Base-by-base conservation (phyloP, 2,888 invertebrate genomes). In the Phorcus lineatus region DNA sequence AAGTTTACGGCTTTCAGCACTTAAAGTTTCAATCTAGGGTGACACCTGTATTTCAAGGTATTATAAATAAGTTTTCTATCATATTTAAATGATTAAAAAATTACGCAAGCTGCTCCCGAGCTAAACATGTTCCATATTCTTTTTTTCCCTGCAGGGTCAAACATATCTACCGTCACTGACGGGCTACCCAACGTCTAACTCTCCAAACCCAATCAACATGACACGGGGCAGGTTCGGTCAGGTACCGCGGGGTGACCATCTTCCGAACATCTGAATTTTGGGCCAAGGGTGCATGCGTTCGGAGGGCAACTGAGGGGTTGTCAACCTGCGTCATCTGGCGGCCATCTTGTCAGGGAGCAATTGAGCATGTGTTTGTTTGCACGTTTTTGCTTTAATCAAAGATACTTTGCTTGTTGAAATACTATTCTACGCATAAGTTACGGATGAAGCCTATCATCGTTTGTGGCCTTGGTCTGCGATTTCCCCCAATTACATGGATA, bases 231-330 rank as follows among this genome's bases (percentile, higher is more conserved):
- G 66, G 52, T 77, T 55, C 81, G 83, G 62, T 79, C 77, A 19
- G 47, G 17, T 70, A 47, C 82, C 83, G 74, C 79, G 81, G 47
- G 81, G 83, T 62, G 83, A 86, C 77, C 86, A 88, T 81, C 86
- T 91, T 53, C 91, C 91, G 17, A 90, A 90, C 88, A 91, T 91
- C 86, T 91, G 91, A 91, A 90, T 90, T 80, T 89, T 89, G 81
- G 91, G 91, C 87, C 91, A 91, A 89, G 90, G 91, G 90, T 89
- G 90, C 87, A 89, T 86, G 82, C 90, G 90, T 84, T 88, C 87
- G 74, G 90, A 90, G 83, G 89, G 88, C 83, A 88, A 89, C 81
- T 90, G 80, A 83, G 70, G 75, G 22, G 75, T 36, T 53, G 40
- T n/a, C 75, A 31, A 52, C 40, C 17, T 6, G 70, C 19, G 75